phyloP scores from a whole-genome alignment of 2,797 vertebrate species.

The Sarcoramphus papa region DNA sequence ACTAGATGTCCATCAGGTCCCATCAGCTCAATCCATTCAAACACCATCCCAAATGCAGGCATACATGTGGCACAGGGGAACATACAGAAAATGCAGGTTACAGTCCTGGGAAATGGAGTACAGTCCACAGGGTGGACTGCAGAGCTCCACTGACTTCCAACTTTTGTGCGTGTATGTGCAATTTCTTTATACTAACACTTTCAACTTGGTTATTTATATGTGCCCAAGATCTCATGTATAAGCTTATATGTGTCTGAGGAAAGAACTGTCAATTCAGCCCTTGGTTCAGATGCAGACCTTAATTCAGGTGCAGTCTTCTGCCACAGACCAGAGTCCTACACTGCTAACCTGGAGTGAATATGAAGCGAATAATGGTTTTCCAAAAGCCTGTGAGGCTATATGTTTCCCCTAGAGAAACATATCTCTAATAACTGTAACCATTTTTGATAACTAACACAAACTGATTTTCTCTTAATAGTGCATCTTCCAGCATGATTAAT shows the following conservation, averaged over 20 bases:
- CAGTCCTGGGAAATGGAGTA: background rate
- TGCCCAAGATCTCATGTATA: background rate
- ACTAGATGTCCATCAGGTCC: background rate
- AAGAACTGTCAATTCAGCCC: background rate
- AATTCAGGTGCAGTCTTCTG: background rate
- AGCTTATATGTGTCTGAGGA: background rate
- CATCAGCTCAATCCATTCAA: background rate
- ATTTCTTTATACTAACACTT: background rate
- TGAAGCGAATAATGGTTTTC: background rate
- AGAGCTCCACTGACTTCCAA: background rate
- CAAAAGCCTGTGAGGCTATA: background rate
- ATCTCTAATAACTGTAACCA: background rate
- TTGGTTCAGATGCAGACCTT: background rate
- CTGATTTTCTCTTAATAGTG: background rate
- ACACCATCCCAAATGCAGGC: background rate
- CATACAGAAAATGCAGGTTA: background rate
- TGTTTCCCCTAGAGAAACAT: background rate
- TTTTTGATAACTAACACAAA: background rate
- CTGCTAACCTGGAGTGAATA: background rate
- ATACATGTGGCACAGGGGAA: background rate
- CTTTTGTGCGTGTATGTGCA: fast-evolving
- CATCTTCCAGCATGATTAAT: background rate
- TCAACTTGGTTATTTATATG: background rate
- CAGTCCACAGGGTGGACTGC: background rate
- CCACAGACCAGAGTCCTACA: background rate